Evolutionary conservation across 2,888 invertebrate species (phyloP).

Genomic region (Nephrotoma guestfalica): DNA sequence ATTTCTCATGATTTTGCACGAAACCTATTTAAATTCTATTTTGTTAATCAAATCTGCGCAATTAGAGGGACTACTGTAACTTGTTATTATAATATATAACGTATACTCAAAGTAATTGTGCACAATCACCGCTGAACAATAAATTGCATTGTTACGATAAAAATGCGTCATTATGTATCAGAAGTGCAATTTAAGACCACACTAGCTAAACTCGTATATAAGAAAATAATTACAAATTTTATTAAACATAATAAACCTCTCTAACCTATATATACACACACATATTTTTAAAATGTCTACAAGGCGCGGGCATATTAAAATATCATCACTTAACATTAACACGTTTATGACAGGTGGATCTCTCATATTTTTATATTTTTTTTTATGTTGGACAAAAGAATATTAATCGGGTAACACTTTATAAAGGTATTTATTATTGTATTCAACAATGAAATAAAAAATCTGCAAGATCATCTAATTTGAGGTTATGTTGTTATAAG

Average conservation of each 20-base stretch:
- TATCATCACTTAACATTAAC: background rate
- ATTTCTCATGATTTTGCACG: too few relatives aligned
- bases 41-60: background rate
- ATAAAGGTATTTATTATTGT: background rate
- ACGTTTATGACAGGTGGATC: background rate
- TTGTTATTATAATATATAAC: background rate
- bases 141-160: background rate
- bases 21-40: too few relatives aligned
- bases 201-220: too few relatives aligned
- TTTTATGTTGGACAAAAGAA: background rate
- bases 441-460: background rate
- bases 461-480: background rate
- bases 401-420: background rate
- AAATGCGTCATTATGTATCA: background rate
- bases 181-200: background rate
- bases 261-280: too few relatives aligned
- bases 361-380: background rate
- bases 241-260: too few relatives aligned
- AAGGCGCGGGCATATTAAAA: background rate
- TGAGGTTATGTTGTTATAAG: background rate
- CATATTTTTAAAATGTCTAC: background rate
- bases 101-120: background rate
- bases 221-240: too few relatives aligned
- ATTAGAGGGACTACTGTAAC: background rate
- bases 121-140: background rate